Percentiles rank a stretch among this genome's conserved stretches.
Evolutionary conservation across 2,888 invertebrate species (phyloP).

Genomic region (Lissonota sp.): DNA sequence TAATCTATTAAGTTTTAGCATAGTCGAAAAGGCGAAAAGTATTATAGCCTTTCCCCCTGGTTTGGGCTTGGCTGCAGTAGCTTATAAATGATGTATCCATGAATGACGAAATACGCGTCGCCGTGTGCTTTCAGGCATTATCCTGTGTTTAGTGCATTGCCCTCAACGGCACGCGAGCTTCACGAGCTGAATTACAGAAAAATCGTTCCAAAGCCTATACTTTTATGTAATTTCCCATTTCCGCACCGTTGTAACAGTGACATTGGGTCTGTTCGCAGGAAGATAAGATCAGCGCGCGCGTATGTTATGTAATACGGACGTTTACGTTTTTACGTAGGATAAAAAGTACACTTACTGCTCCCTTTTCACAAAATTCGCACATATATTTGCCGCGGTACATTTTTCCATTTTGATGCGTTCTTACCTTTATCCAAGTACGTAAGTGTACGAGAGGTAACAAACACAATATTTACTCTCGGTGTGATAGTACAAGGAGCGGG

Average conservation of each 20-base stretch:
- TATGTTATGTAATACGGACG: not conserved
- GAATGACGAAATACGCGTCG: no score
- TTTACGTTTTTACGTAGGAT: not conserved
- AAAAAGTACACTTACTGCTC: not conserved
- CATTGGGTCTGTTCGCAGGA: slow-evolving; percentile 23
- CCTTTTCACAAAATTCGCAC: not conserved
- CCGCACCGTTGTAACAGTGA: slow-evolving; percentile 15
- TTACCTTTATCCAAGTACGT: slow-evolving; percentile 17
- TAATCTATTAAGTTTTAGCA: no score
- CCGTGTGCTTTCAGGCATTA: no score
- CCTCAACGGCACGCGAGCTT: no score
- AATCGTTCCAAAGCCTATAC: not conserved
- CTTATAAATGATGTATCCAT: no score
- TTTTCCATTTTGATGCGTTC: not conserved
- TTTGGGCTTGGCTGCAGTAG: no score
- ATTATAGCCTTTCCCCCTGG: no score
- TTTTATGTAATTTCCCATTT: not conserved
- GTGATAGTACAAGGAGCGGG: slow-evolving; percentile 48
- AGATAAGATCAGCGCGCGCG: slow-evolving; percentile 67
- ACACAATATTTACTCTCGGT: slow-evolving; percentile 34
- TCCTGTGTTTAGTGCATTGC: no score
- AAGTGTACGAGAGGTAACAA: slow-evolving; percentile 31
- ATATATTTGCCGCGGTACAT: not conserved
- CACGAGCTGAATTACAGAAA: no score
- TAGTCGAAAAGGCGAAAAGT: no score